Conservation (phyloP, 2,797 vertebrate genomes). For the Centropyge bicolor region DNA sequence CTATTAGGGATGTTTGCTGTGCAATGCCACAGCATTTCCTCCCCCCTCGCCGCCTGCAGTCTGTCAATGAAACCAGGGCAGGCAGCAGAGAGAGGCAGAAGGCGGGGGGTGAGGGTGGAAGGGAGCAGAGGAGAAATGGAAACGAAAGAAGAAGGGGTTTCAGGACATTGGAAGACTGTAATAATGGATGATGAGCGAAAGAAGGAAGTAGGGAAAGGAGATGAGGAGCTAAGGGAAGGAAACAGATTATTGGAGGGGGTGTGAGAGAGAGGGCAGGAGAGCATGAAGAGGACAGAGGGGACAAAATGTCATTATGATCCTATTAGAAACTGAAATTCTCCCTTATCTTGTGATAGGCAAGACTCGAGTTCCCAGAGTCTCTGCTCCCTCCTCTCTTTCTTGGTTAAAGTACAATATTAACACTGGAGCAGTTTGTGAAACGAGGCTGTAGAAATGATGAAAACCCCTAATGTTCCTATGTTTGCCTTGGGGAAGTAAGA, state of each 20-base stretch:
- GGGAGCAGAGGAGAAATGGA: not conserved
- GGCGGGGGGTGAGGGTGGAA: not conserved
- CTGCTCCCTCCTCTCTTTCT: not conserved
- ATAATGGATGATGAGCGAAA: conserved; percentile 5
- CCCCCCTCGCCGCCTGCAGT: conserved; percentile 67
- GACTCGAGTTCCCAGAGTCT: not conserved
- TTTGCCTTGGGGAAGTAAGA: not conserved
- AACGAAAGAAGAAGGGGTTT: not conserved
- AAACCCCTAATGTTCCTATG: not conserved
- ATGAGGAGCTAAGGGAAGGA: conserved; percentile 29
- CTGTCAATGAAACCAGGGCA: conserved; percentile 56
- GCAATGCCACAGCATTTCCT: conserved; percentile 75
- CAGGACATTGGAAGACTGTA: not conserved
- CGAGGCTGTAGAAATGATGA: not conserved
- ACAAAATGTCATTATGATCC: conserved; percentile 20
- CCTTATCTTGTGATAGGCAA: not conserved
- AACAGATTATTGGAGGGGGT: conserved; percentile 26
- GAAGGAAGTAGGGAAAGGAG: not conserved
- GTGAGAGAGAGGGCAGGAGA: conserved; percentile 32
- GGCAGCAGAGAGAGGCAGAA: conserved; percentile 28
- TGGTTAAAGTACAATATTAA: not conserved
- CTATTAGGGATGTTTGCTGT: conserved; percentile 85
- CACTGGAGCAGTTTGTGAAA: not conserved
- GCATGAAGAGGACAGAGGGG: conserved; percentile 30
- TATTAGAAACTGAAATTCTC: conserved; percentile 11